Evolutionary conservation across 2,797 vertebrate species (phyloP).

Genomic region (Neomorphus geoffroyi): DNA sequence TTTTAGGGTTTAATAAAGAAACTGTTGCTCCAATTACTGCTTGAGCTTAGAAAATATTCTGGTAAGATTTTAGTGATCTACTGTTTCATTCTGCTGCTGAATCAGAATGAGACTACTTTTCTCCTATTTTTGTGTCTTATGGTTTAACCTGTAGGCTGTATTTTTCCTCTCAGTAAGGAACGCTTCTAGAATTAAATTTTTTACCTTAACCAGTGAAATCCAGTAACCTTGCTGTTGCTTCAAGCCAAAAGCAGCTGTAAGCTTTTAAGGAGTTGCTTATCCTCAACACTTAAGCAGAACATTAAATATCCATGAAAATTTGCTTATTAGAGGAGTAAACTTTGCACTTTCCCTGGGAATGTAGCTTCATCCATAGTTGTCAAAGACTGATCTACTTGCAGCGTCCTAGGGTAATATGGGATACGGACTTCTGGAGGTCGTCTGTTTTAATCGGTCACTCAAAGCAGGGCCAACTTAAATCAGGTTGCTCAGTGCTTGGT

Average conservation of each 20-base stretch:
- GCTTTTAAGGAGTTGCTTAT: background rate
- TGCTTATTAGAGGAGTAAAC: background rate
- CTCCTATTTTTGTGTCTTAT: background rate
- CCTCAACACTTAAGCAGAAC: background rate
- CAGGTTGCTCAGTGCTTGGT: background rate
- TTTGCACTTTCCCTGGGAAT: background rate
- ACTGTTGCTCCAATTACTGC: background rate
- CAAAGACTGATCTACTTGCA: background rate
- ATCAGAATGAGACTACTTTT: background rate
- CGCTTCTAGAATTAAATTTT: background rate
- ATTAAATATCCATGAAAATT: background rate
- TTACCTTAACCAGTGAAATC: background rate
- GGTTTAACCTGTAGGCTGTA: background rate
- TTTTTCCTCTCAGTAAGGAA: background rate
- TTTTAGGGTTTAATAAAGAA: background rate
- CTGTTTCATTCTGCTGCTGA: background rate
- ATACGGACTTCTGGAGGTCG: background rate
- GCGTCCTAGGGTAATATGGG: background rate
- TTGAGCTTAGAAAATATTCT: background rate
- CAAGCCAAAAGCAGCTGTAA: background rate
- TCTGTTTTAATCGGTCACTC: background rate
- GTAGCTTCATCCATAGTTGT: background rate
- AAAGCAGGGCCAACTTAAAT: background rate
- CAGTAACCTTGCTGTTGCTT: background rate
- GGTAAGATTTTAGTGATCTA: background rate